Evolutionary conservation across 2,888 invertebrate genomes (phyloP), one percentile per base, ranked within the genome.

Genomic region (Clepsis dumicolana): DNA sequence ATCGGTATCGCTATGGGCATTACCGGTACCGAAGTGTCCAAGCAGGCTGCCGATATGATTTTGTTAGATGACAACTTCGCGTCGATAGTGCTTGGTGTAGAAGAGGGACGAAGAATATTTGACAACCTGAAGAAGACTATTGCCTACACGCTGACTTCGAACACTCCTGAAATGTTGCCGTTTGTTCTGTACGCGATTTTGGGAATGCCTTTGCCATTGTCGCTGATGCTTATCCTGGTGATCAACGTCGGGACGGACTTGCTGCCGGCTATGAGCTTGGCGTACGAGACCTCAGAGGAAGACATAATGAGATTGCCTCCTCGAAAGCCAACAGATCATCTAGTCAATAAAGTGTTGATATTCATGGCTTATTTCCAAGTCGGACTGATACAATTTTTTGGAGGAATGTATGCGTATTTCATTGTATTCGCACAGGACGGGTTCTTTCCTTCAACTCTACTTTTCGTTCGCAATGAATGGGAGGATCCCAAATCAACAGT

Each of bases 31-130:
- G 97, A 97, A 82, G 97, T 96, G 7, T 96, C 96, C 0, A 98
- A 98, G 85, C 97, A 97, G 87, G 97, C 98, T 0, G 98, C 98
- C 2, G 98, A 98, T 84, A 98, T 98, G 97, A 97, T 98, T 76
- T 91, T 98, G 29, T 90, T 98, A 77, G 98, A 98, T 78, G 98
- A 98, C 81, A 97, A 98, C 87, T 98, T 98, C 83, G 96, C 97
- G 0, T 97, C 98, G 0, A 98, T 98, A 73, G 97, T 98, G 0
- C 95, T 96, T 4, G 98, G 98, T 18, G 96, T 98, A 4, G 96
- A 97, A 82, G 97, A 97, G 88, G 96, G 97, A 2, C 93, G 97
- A 61, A 90, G 97, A 73, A 97, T 97, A 81, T 97, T 97, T 80
- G 97, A 97, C 82, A 97, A 97, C 85, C 89, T 97, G 77, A 97